These are phyloP conservation scores for Bursaphelenchus mucronatus DNA, from an alignment of 1,140 invertebrate species.

Conservation along the genomic window DNA sequence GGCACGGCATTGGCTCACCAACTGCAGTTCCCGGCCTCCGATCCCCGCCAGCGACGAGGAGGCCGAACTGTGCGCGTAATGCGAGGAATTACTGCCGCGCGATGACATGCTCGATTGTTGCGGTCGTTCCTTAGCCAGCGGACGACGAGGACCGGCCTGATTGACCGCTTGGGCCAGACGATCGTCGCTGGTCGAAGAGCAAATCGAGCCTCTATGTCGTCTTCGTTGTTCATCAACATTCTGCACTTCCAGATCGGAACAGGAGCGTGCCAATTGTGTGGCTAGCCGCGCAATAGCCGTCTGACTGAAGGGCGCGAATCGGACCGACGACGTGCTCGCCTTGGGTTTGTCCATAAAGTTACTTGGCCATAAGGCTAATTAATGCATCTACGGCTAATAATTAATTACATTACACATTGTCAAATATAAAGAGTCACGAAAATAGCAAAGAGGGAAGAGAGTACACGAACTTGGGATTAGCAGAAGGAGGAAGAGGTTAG, in stretches of 20 bases:
- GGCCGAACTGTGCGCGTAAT: not conserved
- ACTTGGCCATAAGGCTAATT: too few relatives aligned
- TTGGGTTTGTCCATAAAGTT: too few relatives aligned
- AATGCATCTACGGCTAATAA: too few relatives aligned
- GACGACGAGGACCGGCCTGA: not conserved
- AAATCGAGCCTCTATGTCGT: conserved; percentile 8
- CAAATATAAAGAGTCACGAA: too few relatives aligned
- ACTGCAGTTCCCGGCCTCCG: conserved; percentile 20
- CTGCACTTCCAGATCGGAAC: conserved; percentile 6
- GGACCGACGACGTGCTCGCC: conserved; percentile 3
- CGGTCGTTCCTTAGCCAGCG: conserved; percentile 1
- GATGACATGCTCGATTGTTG: conserved; percentile 11
- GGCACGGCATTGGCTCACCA: conserved; percentile 19
- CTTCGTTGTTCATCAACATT: conserved; percentile 1
- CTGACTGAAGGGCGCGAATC: conserved; percentile 4
- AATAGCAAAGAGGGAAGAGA: too few relatives aligned
- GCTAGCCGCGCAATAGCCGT: conserved; percentile 8
- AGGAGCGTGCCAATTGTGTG: conserved; percentile 13
- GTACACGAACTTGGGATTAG: too few relatives aligned
- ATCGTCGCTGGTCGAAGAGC: conserved; percentile 17
- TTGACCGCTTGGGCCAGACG: not conserved
- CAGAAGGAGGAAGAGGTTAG: too few relatives aligned
- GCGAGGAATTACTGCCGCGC: conserved; percentile 13
- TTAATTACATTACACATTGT: too few relatives aligned
- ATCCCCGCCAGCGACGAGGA: conserved; percentile 13